Conservation (phyloP, 2,113 vertebrate genomes). For the Hymenochirus boettgeri region DNA sequence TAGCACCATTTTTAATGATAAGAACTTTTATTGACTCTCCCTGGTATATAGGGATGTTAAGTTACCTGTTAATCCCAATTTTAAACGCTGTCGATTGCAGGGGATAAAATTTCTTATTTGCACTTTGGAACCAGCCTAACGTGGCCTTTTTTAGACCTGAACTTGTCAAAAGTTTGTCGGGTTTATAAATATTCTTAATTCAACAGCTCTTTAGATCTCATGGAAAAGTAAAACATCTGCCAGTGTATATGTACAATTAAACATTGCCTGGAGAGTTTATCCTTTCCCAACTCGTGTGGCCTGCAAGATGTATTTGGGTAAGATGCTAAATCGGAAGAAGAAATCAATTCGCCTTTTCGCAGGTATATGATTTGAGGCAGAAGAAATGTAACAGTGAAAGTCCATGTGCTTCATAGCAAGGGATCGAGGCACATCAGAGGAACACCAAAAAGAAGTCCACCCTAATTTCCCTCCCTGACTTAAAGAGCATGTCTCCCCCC, state of each 20-base stretch:
- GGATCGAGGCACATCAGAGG: too few species aligned
- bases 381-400: too few species aligned
- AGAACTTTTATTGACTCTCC: too few species aligned
- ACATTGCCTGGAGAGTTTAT: slow-evolving; percentile 46
- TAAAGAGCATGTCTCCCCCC: too few species aligned
- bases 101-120: not conserved
- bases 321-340: not conserved
- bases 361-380: too few species aligned
- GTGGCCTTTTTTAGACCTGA: slow-evolving; percentile 34
- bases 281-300: slow-evolving; percentile 19
- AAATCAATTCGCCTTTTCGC: too few species aligned
- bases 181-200: slow-evolving; percentile 63
- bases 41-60: too few species aligned
- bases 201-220: slow-evolving; percentile 48
- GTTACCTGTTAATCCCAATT: too few species aligned
- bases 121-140: slow-evolving; percentile 16
- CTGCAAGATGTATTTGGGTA: slow-evolving; percentile 5
- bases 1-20: too few species aligned
- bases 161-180: slow-evolving; percentile 52
- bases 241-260: slow-evolving; percentile 60
- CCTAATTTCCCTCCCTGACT: too few species aligned
- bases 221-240: slow-evolving; percentile 63
- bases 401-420: too few species aligned
- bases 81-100: slow-evolving; percentile 19
- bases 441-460: too few species aligned